These are phyloP conservation scores for Chiloscyllium plagiosum DNA, from an alignment of 2,113 vertebrate species.

Conservation along the genomic window DNA sequence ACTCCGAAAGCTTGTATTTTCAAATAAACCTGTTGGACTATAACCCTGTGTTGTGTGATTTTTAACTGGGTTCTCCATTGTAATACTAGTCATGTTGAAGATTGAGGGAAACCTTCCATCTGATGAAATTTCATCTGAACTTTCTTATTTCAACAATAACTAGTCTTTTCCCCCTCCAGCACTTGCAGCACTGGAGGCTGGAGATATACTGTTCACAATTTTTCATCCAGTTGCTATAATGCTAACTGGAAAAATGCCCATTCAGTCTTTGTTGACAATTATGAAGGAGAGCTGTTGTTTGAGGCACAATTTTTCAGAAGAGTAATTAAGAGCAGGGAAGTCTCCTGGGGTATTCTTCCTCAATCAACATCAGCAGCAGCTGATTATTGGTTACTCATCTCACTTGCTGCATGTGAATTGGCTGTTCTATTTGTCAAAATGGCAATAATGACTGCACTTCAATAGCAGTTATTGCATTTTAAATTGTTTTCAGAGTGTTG, in stretches of 20 bases:
- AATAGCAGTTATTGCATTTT: neutral
- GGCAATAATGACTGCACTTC: neutral
- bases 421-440: neutral
- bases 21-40: too few species aligned
- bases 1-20: too few species aligned
- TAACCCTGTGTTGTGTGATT: too few species aligned
- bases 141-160: neutral
- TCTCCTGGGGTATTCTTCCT: neutral
- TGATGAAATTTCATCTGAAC: neutral
- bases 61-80: too few species aligned
- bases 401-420: neutral
- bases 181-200: neutral
- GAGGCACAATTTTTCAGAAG: neutral
- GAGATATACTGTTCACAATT: neutral
- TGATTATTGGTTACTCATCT: neutral
- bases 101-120: neutral
- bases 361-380: neutral
- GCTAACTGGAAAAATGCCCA: neutral
- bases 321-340: neutral
- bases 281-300: neutral
- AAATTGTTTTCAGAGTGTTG: neutral
- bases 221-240: neutral
- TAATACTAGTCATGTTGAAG: too few species aligned
- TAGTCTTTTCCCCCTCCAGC: neutral
- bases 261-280: neutral